Base-by-base conservation (phyloP, 2,888 invertebrate species). In the Polymixis flavicincta region DNA sequence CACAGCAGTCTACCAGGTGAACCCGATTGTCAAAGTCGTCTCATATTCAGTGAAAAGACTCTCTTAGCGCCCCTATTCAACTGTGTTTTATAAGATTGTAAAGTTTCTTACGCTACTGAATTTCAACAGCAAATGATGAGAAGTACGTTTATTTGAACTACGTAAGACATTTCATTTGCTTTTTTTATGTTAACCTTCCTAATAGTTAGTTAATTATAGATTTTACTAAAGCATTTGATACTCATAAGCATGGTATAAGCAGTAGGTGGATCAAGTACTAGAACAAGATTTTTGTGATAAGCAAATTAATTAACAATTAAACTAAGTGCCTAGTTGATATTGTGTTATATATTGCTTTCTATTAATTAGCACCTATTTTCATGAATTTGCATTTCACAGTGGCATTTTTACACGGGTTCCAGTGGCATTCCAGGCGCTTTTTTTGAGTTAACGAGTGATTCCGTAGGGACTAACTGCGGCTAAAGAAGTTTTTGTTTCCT, bases 11-110 rank as follows among this genome's bases (percentile, higher is more conserved):
- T 50, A 17, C 37, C 19, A 28, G 48, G n/a, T 42, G 19, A 14
- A 67, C 11, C n/a, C 11, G 37, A n/a, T 28, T 57, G 0, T 28
- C 11, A 68, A 42, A 50, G 25, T 50, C 0, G n/a, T 57, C n/a
- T 45, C 2, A 28, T n/a, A 25, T 57, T 50, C 8, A 72, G 59
- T 82, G 69, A 71, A 25, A 48, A 74, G 14, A 37, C 54, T 48
- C 69, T 64, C 50, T 74, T 82, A 77, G 74, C 77, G 73, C 76
- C 70, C 9, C 50, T 42, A 17, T 66, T n/a, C 37, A 75, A 37
- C 37, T 25, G n/a, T 25, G 17, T 74, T 74, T 25, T 67, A 25
- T 48, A 28, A 6, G 17, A 67, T 64, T 64, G 42, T 69, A 57
- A 61, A 50, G 22, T 75, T 57, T 63, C 7, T 19, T 13, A 28